Conservation (phyloP, 2,888 invertebrate genomes). For the Cephus pulcher region DNA sequence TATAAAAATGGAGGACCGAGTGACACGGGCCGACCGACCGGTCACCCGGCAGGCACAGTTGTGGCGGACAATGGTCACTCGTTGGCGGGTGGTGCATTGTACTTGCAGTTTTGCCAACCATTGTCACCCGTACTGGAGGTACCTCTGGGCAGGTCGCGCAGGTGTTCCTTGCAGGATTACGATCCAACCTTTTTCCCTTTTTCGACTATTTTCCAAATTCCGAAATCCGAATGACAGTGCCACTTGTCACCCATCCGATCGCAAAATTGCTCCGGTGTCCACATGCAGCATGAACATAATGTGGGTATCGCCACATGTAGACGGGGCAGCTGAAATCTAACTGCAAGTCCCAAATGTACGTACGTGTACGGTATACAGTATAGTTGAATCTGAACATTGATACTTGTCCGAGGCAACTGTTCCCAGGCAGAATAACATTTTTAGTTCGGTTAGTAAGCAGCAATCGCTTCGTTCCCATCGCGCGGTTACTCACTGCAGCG, state of each 20-base stretch:
- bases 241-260: neutral
- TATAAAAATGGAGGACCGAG: slow-evolving; percentile 40
- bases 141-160: slow-evolving; percentile 22
- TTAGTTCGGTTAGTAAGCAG: too few species aligned
- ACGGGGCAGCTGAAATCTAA: too few species aligned
- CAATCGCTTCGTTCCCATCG: slow-evolving; percentile 17
- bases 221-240: neutral
- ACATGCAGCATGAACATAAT: too few species aligned
- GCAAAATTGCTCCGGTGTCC: too few species aligned
- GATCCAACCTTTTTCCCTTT: neutral
- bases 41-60: slow-evolving; percentile 19
- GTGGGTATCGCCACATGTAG: too few species aligned
- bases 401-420: too few species aligned
- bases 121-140: neutral
- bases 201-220: neutral
- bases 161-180: slow-evolving; percentile 25
- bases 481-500: slow-evolving; percentile 31
- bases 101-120: slow-evolving; percentile 44
- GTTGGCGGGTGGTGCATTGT: slow-evolving; percentile 56
- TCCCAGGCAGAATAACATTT: too few species aligned
- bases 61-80: slow-evolving; percentile 52
- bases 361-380: too few species aligned
- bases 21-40: slow-evolving; percentile 37
- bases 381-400: too few species aligned
- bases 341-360: too few species aligned